Percentiles rank a stretch among this genome's conserved stretches.
Evolutionary conservation across 2,888 invertebrate genomes (phyloP).

Genomic region (Oscheius onirici): DNA sequence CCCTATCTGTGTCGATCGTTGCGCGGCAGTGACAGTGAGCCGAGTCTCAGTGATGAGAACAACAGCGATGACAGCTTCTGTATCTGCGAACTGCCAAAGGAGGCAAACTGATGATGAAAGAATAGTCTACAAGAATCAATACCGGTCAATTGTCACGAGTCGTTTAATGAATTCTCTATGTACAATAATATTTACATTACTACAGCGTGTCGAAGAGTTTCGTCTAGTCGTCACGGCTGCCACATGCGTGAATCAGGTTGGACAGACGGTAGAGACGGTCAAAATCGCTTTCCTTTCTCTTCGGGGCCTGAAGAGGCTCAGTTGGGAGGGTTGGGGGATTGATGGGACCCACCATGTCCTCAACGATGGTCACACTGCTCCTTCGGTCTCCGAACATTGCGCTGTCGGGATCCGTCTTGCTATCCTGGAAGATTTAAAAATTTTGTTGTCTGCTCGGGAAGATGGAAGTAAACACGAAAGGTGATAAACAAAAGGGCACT

Average conservation of each 20-base stretch:
- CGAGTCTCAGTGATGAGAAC: constrained; percentile 1
- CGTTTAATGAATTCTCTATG: constrained; percentile 6
- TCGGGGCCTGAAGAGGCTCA: neutral
- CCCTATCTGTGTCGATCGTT: too few species aligned
- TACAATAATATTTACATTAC: neutral
- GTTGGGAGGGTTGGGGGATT: neutral
- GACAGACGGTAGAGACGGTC: constrained; percentile 30
- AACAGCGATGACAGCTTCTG: constrained; percentile 20
- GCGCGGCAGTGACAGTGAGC: neutral
- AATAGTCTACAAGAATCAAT: neutral
- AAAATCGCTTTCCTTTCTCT: constrained; percentile 5
- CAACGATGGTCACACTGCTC: neutral
- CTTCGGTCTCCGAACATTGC: neutral
- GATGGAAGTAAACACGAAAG: too few species aligned
- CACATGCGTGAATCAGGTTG: constrained; percentile 19
- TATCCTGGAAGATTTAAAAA: too few species aligned
- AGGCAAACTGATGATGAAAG: neutral
- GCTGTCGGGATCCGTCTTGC: too few species aligned
- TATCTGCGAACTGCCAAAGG: constrained; percentile 10
- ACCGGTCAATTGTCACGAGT: neutral
- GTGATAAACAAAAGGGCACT: too few species aligned
- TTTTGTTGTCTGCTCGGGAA: too few species aligned
- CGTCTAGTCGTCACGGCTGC: neutral
- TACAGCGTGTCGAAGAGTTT: neutral
- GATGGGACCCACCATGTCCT: neutral